phyloP scores from a whole-genome alignment of 1,140 invertebrate species.

The Protaetia brevitarsis region DNA sequence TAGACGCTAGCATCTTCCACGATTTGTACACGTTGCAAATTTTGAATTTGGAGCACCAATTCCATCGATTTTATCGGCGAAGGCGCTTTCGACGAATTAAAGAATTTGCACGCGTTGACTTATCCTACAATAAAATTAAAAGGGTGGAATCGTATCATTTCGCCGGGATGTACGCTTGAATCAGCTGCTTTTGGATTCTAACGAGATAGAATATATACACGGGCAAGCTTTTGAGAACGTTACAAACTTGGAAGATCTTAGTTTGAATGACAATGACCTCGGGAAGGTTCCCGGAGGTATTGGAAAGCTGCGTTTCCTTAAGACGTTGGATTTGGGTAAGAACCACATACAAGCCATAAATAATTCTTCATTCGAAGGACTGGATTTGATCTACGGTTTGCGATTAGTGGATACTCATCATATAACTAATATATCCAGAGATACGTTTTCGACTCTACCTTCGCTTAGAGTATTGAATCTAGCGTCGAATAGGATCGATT shows the following conservation, averaged over 20 bases:
- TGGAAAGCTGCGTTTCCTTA: constrained; percentile 63
- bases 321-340: constrained; percentile 74
- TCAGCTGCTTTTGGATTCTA: constrained; percentile 72
- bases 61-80: constrained; percentile 68
- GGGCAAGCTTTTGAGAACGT: constrained; percentile 75
- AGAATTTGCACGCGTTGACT: constrained; percentile 72
- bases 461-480: constrained; percentile 67
- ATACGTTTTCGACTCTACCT: constrained; percentile 63
- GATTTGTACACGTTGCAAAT: constrained; percentile 73
- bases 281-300: constrained; percentile 68
- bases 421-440: constrained; percentile 62
- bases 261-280: constrained; percentile 72
- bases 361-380: constrained; percentile 60
- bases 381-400: constrained; percentile 62
- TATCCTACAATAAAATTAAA: constrained; percentile 70
- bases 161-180: constrained; percentile 69
- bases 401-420: constrained; percentile 66
- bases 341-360: constrained; percentile 66
- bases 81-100: constrained; percentile 69
- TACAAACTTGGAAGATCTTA: constrained; percentile 76
- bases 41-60: constrained; percentile 74
- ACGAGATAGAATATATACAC: constrained; percentile 66
- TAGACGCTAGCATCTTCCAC: constrained; percentile 73
- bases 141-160: constrained; percentile 68
- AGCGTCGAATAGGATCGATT: constrained; percentile 64